Percentiles rank a stretch among this genome's conserved stretches.
These are phyloP conservation scores for Sebastes trivittatus DNA, from an alignment of 2,797 vertebrate species.

Conservation along the genomic window DNA sequence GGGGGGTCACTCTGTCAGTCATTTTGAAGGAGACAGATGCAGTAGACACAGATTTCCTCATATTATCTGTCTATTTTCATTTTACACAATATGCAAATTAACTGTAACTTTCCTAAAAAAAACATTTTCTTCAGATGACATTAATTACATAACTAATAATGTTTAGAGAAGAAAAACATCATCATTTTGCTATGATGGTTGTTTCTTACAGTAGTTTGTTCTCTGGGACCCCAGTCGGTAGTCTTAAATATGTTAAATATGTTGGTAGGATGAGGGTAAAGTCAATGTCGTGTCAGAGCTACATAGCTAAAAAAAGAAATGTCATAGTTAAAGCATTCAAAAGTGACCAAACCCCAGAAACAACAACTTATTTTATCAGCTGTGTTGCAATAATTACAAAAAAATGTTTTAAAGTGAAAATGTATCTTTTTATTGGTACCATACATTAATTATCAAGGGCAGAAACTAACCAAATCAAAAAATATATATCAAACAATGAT, in stretches of 20 bases:
- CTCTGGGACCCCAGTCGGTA: rapidly evolving
- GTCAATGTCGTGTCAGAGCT: neutral
- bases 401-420: constrained; percentile 85
- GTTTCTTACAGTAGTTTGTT: too few species aligned
- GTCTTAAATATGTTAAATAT: too few species aligned
- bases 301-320: neutral
- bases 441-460: constrained; percentile 96
- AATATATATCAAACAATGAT: constrained; percentile 84
- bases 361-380: neutral
- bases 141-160: too few species aligned
- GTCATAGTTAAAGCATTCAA: neutral
- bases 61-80: too few species aligned
- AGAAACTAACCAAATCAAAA: constrained; percentile 89
- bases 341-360: neutral
- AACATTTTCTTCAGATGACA: too few species aligned
- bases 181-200: too few species aligned
- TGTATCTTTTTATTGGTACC: constrained; percentile 93
- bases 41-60: too few species aligned
- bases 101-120: too few species aligned
- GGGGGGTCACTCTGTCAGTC: too few species aligned
- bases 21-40: too few species aligned
- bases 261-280: neutral
- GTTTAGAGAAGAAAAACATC: too few species aligned
- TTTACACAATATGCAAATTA: too few species aligned
- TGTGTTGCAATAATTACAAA: neutral